Conservation (phyloP, 2,797 vertebrate species). For the Sebastes trivittatus region DNA sequence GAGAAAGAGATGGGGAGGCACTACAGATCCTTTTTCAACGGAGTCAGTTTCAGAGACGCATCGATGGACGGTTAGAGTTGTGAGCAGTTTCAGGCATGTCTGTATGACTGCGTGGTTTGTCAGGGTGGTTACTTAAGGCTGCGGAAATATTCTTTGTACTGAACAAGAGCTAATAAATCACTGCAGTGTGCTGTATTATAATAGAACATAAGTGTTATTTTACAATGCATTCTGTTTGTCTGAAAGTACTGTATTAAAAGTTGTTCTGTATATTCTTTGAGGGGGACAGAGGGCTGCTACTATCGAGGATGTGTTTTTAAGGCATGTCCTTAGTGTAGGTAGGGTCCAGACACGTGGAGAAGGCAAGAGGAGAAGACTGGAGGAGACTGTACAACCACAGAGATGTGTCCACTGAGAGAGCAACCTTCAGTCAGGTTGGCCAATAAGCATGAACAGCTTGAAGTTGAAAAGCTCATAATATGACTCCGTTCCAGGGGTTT, state of each 20-base stretch:
- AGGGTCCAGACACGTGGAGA: conserved; percentile 71
- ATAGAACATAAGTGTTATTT: conserved; percentile 50
- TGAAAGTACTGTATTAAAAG: conserved; percentile 27
- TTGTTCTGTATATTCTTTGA: conserved; percentile 28
- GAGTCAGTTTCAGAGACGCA: conserved; percentile 16
- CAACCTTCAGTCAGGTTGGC: conserved; percentile 17
- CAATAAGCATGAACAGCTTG: conserved; percentile 14
- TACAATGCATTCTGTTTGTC: conserved; percentile 62
- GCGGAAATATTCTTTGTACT: conserved; percentile 48
- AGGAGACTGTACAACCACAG: conserved; percentile 47
- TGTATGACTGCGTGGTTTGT: conserved; percentile 30
- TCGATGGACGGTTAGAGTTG: conserved; percentile 52
- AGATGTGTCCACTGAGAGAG: conserved; percentile 38
- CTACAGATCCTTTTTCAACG: conserved; percentile 43
- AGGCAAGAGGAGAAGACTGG: conserved; percentile 54
- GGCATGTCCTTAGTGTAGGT: conserved; percentile 70
- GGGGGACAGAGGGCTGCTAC: conserved; percentile 33
- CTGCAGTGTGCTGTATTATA: conserved; percentile 43
- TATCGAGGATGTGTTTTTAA: conserved; percentile 66
- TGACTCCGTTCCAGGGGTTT: neutral
- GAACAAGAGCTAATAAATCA: conserved; percentile 47
- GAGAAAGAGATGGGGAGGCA: conserved; percentile 46
- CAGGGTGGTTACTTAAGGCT: conserved; percentile 57
- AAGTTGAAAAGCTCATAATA: conserved; percentile 30
- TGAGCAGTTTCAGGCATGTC: conserved; percentile 23